phyloP scores from a whole-genome alignment of 2,113 vertebrate genomes.

The Mixornis gularis region DNA sequence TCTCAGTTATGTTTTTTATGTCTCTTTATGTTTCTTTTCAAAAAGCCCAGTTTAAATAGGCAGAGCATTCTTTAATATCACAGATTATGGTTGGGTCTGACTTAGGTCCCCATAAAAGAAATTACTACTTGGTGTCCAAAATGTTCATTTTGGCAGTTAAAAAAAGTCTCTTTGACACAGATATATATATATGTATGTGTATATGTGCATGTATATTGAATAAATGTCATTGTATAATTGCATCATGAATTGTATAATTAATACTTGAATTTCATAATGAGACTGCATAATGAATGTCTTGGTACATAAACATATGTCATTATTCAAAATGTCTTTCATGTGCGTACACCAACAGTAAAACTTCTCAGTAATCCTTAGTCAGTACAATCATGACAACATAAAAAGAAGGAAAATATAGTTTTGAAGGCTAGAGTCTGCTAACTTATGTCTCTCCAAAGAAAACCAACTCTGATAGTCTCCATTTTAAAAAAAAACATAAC shows the following conservation, averaged over 20 bases:
- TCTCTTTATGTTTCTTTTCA: not conserved
- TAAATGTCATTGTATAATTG: not conserved
- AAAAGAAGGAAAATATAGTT: not conserved
- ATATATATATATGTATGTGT: not conserved
- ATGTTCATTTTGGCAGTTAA: not conserved
- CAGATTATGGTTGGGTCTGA: not conserved
- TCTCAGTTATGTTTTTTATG: not conserved
- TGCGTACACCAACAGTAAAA: not conserved
- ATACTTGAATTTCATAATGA: constrained; percentile 2
- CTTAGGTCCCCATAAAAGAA: not conserved
- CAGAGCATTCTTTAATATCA: not conserved
- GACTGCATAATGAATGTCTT: not conserved
- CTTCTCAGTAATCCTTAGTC: not conserved
- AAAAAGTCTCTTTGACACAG: not conserved
- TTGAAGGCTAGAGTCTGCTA: not conserved
- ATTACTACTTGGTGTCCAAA: not conserved
- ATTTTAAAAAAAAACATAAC: not conserved
- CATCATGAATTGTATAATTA: not conserved
- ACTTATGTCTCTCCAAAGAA: not conserved
- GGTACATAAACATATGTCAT: not conserved
- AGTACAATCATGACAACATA: not conserved
- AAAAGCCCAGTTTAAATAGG: not conserved
- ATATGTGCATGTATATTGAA: not conserved
- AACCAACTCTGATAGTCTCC: not conserved
- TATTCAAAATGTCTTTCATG: not conserved